Evolutionary conservation across 2,113 vertebrate species (phyloP), one percentile per base, ranked within the genome.

Genomic region (Acanthochromis polyacanthus): DNA sequence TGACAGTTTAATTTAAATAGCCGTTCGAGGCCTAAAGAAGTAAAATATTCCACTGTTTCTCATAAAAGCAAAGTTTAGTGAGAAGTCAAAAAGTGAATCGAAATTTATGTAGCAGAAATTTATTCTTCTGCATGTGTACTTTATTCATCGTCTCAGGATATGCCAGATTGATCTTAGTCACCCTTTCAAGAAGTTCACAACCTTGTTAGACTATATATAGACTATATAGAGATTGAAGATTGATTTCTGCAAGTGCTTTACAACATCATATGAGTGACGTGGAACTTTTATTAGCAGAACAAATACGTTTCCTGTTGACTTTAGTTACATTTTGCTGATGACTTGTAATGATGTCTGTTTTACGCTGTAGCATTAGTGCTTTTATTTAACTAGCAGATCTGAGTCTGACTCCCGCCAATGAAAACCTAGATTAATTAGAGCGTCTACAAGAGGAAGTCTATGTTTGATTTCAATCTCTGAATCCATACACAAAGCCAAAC

Each of bases 401-500:
- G 40, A 77, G 5, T 7, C 12, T 9, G 36, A 45, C 48, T 32
- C 78, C 51, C 25, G 12, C 4, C 6, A 10, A 36, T 60, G 50
- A 72, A 22, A 1, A 74, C 30, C 43, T 45, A 62, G 22, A 78
- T 55, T 64, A 75, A 56, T 83, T 55, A 67, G 30, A 32, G 51
- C 66, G n/a, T 40, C 45, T 63, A 11, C 17, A 7, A 14, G 8
- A 60, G n/a, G 19, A 74, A 56, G 19, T 80, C 28, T 20, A 23
- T 25, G 20, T 78, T 88, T 76, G 17, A 72, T 81, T 67, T 36
- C 0, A 55, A 77, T 85, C 71, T 66, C 60, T 36, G 16, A 67
- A 68, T 62, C 20, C 32, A 5, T 36, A 40, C 65, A 66, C 71
- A 75, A 81, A 79, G 58, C 28, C 56, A 63, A 73, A 80, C 53